Percentiles rank a stretch among this genome's conserved stretches.
Conservation (phyloP, 2,797 vertebrate species). For the Tamandua tetradactyla region DNA sequence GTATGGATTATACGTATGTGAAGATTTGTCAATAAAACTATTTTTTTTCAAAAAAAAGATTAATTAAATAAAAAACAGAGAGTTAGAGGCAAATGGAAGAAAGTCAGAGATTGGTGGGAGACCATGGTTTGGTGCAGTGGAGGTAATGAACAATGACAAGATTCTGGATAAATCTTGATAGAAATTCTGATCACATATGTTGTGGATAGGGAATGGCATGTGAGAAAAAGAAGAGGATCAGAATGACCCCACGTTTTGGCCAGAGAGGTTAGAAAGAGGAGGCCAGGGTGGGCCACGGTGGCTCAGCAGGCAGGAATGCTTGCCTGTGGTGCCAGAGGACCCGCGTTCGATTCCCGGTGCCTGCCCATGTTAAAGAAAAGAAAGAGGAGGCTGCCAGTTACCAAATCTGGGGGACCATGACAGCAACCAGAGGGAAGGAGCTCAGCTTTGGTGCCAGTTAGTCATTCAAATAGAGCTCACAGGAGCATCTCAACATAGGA, state of each 20-base stretch:
- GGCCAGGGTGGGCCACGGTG: too few relatives aligned
- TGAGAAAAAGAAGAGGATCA: neutral
- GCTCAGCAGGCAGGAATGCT: too few relatives aligned
- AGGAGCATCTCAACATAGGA: neutral
- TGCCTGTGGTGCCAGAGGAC: too few relatives aligned
- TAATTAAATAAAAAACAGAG: too few relatives aligned
- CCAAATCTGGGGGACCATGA: neutral
- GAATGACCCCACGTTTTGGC: neutral
- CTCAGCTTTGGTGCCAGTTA: rapidly evolving
- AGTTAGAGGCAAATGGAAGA: neutral
- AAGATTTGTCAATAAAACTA: too few relatives aligned
- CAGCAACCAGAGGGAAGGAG: neutral
- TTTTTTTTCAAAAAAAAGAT: too few relatives aligned
- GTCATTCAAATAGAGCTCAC: rapidly evolving
- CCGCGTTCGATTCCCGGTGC: too few relatives aligned
- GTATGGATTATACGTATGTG: too few relatives aligned
- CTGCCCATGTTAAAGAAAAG: too few relatives aligned
- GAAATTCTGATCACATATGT: neutral
- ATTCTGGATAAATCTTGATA: neutral
- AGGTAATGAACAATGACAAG: neutral
- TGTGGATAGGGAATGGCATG: neutral
- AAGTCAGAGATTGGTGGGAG: neutral
- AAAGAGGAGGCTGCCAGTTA: neutral
- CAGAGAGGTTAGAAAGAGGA: neutral
- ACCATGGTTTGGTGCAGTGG: neutral